These are phyloP conservation scores for Nibea coibor DNA, from an alignment of 2,113 vertebrate genomes.

Conservation along the genomic window DNA sequence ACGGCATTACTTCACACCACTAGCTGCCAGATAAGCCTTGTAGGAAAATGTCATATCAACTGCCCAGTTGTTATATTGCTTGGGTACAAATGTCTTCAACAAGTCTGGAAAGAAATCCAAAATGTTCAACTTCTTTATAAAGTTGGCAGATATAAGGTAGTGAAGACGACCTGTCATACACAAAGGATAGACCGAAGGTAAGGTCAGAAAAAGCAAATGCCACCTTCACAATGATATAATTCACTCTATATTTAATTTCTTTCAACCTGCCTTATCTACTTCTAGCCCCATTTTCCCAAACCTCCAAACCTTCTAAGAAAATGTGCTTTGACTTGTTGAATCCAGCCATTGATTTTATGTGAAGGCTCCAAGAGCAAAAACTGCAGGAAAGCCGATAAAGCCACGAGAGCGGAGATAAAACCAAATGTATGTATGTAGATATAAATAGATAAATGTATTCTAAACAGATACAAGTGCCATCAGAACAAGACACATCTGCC, in stretches of 20 bases:
- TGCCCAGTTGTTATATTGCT: slow-evolving; percentile 3
- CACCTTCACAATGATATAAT: background rate
- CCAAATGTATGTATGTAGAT: background rate
- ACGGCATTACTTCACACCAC: slow-evolving; percentile 18
- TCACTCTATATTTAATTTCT: background rate
- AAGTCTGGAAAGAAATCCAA: background rate
- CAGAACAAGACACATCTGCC: slow-evolving; percentile 23
- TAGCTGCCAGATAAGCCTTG: slow-evolving; percentile 17
- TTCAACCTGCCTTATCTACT: background rate
- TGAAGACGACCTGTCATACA: background rate
- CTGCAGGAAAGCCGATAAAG: background rate
- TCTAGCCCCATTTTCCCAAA: background rate
- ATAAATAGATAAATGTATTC: slow-evolving; percentile 28
- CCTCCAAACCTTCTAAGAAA: background rate
- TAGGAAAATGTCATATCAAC: slow-evolving; percentile 1
- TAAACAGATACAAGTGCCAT: slow-evolving; percentile 7
- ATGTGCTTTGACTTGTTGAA: background rate
- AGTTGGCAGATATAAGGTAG: background rate
- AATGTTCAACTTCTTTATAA: background rate
- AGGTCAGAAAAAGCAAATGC: slow-evolving; percentile 6
- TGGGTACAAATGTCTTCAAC: slow-evolving; percentile 14
- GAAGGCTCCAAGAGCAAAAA: background rate
- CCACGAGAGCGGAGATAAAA: background rate
- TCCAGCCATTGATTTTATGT: background rate
- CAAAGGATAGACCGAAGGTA: slow-evolving; percentile 1